Percentiles rank a stretch among this genome's conserved stretches.
Evolutionary conservation across 2,888 invertebrate genomes (phyloP).

Genomic region (Thymelicus acteon): DNA sequence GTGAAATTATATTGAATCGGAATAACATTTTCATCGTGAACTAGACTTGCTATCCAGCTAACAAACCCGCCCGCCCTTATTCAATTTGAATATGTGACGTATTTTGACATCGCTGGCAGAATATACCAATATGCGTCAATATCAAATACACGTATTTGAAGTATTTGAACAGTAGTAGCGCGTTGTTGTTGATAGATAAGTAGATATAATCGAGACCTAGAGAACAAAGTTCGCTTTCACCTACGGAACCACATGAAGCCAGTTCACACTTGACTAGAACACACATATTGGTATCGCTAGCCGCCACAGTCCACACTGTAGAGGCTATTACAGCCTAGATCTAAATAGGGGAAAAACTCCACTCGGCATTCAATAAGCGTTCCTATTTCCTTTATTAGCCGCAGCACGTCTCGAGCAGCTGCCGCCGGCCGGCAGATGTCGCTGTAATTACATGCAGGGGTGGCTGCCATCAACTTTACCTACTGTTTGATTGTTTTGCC

Average conservation of each 20-base stretch:
- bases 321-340: constrained; percentile 45
- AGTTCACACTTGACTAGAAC: constrained; percentile 9
- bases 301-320: neutral
- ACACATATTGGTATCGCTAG: constrained; percentile 1
- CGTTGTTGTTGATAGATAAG: no score
- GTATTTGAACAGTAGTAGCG: no score
- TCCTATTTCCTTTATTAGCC: constrained; percentile 65
- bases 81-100: no score
- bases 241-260: constrained; percentile 12
- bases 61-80: no score
- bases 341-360: constrained; percentile 48
- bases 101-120: no score
- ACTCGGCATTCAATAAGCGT: constrained; percentile 57
- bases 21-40: constrained; percentile 1
- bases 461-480: constrained; percentile 46
- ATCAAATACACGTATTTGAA: no score
- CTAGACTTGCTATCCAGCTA: neutral
- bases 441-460: constrained; percentile 56
- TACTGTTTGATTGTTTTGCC: constrained; percentile 44
- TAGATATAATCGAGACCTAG: no score
- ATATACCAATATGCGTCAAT: no score
- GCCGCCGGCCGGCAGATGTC: constrained; percentile 59
- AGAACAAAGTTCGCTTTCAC: no score
- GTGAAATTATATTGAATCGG: no score
- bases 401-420: constrained; percentile 63